Evolutionary conservation across 2,797 vertebrate genomes (phyloP).

Genomic region (Sebastes ruberrimus): DNA sequence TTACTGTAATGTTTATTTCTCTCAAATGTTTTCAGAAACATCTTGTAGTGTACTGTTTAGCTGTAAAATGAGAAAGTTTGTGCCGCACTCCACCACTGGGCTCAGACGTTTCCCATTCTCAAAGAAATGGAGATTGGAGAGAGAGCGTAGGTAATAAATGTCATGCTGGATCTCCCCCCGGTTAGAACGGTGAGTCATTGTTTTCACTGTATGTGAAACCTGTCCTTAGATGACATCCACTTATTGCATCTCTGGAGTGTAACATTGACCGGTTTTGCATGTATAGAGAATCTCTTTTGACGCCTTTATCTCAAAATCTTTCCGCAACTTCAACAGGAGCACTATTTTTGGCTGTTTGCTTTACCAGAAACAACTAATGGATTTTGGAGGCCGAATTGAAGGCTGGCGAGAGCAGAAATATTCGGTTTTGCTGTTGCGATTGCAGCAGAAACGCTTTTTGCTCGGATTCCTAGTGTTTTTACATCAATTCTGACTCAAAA

Average conservation of each 20-base stretch:
- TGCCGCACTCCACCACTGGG: neutral
- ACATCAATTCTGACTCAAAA: neutral
- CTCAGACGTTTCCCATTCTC: neutral
- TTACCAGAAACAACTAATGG: neutral
- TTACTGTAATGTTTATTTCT: no score
- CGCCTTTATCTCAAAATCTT: neutral
- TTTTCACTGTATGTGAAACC: neutral
- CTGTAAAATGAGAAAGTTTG: no score
- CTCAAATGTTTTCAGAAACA: no score
- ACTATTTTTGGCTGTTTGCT: neutral
- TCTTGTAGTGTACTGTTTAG: no score
- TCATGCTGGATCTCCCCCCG: neutral
- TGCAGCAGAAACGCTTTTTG: neutral
- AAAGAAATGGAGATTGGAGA: neutral
- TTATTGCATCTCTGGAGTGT: neutral
- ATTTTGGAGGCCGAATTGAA: neutral
- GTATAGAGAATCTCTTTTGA: neutral
- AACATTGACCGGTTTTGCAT: neutral
- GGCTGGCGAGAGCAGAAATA: neutral
- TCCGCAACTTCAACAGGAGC: neutral
- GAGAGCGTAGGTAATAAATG: neutral
- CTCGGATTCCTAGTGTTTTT: neutral
- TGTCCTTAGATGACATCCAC: neutral
- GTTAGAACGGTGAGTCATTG: neutral
- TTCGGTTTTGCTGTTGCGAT: neutral